phyloP scores from a whole-genome alignment of 2,113 vertebrate genomes.

The Phalacrocorax pelagicus region DNA sequence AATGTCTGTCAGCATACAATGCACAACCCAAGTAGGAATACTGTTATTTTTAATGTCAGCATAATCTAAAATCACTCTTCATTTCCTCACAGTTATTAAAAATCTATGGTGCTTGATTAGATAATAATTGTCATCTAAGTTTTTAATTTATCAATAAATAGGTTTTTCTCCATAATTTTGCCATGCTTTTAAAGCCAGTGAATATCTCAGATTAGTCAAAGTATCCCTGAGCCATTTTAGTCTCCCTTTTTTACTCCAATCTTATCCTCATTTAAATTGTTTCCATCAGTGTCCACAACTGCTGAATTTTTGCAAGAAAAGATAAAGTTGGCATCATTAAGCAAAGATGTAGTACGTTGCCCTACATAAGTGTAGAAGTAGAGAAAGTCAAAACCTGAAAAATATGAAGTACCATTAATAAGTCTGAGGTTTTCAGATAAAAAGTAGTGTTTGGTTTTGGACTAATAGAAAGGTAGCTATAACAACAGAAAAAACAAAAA shows the following conservation, averaged over 20 bases:
- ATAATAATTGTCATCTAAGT: background rate
- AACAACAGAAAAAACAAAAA: background rate
- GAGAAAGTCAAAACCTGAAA: background rate
- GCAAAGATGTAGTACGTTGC: background rate
- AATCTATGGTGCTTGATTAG: background rate
- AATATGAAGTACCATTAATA: background rate
- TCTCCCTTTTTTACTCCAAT: background rate
- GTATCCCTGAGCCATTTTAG: background rate
- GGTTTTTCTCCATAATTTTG: background rate
- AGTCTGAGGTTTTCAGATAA: background rate
- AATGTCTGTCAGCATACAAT: background rate
- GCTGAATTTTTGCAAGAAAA: background rate
- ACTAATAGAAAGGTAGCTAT: background rate
- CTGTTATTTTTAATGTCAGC: background rate
- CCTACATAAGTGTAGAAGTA: background rate
- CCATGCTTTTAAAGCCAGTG: background rate
- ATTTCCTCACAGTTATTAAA: background rate
- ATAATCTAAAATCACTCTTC: background rate
- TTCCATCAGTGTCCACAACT: background rate
- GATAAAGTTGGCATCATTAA: background rate
- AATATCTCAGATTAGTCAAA: background rate
- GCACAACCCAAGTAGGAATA: background rate
- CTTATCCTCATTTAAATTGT: background rate
- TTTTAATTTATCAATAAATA: background rate
- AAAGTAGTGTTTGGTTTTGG: background rate